These are phyloP conservation scores for Hippocampus barbouri DNA, from an alignment of 2,113 vertebrate genomes.

Conservation along the genomic window DNA sequence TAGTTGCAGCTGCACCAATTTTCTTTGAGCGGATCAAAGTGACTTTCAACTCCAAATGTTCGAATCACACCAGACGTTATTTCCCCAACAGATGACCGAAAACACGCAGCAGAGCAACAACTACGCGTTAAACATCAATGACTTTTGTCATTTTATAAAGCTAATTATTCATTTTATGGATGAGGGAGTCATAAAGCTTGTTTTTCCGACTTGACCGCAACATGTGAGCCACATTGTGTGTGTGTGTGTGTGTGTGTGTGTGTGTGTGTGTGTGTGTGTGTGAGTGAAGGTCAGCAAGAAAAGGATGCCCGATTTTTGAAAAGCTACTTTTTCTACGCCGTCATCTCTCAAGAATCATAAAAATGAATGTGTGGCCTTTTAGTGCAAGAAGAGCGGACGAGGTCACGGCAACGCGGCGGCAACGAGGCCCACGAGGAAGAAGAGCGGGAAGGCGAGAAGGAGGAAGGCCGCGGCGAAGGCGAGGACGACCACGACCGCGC, in stretches of 20 bases:
- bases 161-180: background rate
- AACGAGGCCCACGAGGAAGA: background rate
- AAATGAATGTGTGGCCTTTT: background rate
- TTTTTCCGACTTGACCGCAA: background rate
- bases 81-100: background rate
- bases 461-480: background rate
- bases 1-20: no score
- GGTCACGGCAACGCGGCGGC: background rate
- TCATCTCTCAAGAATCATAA: background rate
- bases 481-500: background rate
- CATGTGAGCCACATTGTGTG: no score
- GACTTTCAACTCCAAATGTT: no score
- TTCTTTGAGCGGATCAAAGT: no score
- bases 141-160: background rate
- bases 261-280: no score
- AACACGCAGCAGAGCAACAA: background rate
- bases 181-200: background rate
- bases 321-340: background rate
- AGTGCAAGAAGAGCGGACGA: background rate
- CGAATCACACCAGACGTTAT: no score
- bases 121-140: background rate
- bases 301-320: no score
- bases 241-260: no score
- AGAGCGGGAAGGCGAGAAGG: no score
- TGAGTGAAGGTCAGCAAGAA: no score